These are phyloP conservation scores for Hydractinia echinata DNA, from an alignment of 30 jellyfish, hydroid and myxozoan genomes.

Conservation along the genomic window DNA sequence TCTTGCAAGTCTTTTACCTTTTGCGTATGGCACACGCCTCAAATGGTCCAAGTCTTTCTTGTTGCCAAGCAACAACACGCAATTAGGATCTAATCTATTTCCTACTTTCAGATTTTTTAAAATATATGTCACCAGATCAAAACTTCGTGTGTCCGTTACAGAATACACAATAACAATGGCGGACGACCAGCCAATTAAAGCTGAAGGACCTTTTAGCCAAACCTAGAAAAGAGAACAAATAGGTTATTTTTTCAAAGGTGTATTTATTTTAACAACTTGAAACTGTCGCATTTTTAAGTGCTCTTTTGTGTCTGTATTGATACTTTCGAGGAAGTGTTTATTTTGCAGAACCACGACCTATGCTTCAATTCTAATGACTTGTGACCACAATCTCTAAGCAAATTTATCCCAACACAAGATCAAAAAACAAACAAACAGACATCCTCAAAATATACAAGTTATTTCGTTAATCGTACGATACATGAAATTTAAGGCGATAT, in stretches of 20 bases:
- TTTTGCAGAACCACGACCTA: too few relatives aligned
- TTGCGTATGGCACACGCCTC: constrained; percentile 58
- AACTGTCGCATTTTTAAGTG: too few relatives aligned
- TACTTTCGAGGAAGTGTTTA: too few relatives aligned
- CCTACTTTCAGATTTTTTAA: constrained; percentile 53
- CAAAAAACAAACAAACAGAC: not conserved
- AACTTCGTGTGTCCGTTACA: constrained; percentile 64
- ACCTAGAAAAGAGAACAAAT: constrained; percentile 35
- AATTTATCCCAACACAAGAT: not conserved
- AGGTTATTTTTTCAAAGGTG: not conserved
- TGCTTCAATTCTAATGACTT: too few relatives aligned
- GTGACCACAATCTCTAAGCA: too few relatives aligned
- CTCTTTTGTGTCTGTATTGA: too few relatives aligned
- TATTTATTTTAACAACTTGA: not conserved
- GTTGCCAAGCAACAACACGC: constrained; percentile 69
- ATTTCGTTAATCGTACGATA: too few relatives aligned
- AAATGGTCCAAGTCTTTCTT: constrained; percentile 67
- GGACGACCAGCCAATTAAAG: constrained; percentile 77
- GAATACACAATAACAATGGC: constrained; percentile 81
- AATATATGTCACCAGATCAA: constrained; percentile 55
- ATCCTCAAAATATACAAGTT: not conserved
- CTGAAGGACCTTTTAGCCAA: constrained; percentile 79
- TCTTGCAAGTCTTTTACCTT: constrained; percentile 73
- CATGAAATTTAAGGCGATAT: too few relatives aligned
- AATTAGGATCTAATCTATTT: constrained; percentile 48